Evolutionary conservation across 2,888 invertebrate species (phyloP), one percentile per base, ranked within the genome.

Genomic region (Cantharis rufa): DNA sequence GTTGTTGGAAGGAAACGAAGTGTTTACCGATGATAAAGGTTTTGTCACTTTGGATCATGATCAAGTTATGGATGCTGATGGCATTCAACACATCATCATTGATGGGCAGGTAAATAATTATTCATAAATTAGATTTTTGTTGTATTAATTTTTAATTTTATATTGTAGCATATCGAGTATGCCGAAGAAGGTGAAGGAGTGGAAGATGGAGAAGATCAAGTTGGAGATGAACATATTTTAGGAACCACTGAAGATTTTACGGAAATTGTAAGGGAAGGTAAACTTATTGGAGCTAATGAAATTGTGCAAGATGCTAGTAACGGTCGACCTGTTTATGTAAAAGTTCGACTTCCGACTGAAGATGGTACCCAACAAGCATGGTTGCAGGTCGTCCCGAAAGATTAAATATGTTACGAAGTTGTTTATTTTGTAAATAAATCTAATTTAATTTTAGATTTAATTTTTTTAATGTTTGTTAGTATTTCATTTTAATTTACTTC

Each of bases 1-100:
- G 62, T 87, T 90, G 61, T 89, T 90, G 70, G 89, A 90, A 78
- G 86, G 85, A 11, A 87, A 88, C 3, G 86, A 88, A 63, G 78
- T 82, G 24, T 82, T 82, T 63, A 79, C 77, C 3, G 80, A 82
- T 66, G 78, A 78, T n/a, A 80, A 82, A 71, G 81, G 80, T 10
- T 81, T 82, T 16, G 75, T 83, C 7, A 78, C 80, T 1, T 32
- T 82, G 24, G 81, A 81, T 62, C 81, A 84, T 15, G 83, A 85
- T 13, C 74, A 80, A 24, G 78, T 77, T 71, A 81, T 82, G 48
- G 83, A 83, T n/a, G 71, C 78, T 4, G 83, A 83, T 76, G 84
- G 82, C 15, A 84, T 85, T 28, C 88, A 88, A 76, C 87, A 88
- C 81, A 87, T 88, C 32, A 87, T 88, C 24, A 88, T 88, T 62